Percentiles rank a stretch among this genome's conserved stretches.
phyloP scores from a whole-genome alignment of 2,113 vertebrate species.

The Hypanus sabinus region DNA sequence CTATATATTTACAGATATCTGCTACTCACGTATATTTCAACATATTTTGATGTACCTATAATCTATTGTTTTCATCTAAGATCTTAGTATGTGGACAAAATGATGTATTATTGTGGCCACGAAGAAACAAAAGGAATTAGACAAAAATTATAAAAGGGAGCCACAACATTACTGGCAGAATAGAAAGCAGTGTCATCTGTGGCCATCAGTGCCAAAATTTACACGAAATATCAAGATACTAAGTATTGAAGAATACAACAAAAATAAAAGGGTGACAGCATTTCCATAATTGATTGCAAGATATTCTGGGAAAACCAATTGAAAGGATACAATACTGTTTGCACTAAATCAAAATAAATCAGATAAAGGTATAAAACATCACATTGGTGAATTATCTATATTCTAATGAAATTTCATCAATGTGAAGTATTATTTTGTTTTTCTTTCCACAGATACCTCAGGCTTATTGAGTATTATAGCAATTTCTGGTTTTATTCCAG shows the following conservation, averaged over 20 bases:
- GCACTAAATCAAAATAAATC: neutral
- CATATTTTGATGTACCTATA: neutral
- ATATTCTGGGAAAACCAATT: neutral
- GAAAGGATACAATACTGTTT: neutral
- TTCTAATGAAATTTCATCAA: too few species aligned
- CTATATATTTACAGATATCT: neutral
- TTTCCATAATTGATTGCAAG: neutral
- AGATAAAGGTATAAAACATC: too few species aligned
- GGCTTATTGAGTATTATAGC: too few species aligned
- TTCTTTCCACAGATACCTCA: too few species aligned
- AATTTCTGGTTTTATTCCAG: too few species aligned
- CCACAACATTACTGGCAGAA: neutral
- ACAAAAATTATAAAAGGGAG: neutral
- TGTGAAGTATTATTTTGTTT: too few species aligned
- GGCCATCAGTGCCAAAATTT: neutral
- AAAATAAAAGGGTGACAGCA: neutral
- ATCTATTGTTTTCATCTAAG: neutral
- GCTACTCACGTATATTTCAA: neutral
- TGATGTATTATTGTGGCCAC: neutral
- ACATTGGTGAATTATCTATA: too few species aligned
- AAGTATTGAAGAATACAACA: neutral
- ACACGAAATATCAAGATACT: neutral
- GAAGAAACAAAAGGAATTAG: neutral
- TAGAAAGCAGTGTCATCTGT: neutral
- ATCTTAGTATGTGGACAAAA: neutral